These are phyloP conservation scores for Vireo griseus DNA, from an alignment of 2,797 vertebrate species.

Conservation along the genomic window DNA sequence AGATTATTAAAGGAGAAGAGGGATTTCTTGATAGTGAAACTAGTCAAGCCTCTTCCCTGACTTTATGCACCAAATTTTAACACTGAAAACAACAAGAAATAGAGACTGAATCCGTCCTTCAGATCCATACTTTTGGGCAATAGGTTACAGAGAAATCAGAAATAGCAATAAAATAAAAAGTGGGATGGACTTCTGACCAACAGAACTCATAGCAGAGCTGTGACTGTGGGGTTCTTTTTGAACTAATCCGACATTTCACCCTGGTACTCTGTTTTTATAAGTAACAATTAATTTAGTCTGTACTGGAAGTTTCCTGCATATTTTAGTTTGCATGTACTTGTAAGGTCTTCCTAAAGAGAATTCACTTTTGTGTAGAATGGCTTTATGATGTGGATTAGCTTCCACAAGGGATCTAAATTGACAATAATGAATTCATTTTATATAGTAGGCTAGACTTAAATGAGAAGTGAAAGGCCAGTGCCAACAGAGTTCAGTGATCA, in stretches of 20 bases:
- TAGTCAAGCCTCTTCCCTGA: background rate
- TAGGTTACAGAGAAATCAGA: background rate
- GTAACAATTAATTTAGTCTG: background rate
- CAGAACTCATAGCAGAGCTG: background rate
- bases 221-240: background rate
- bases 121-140: background rate
- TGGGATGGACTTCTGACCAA: background rate
- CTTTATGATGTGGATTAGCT: constrained; percentile 51
- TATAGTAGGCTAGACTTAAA: constrained; percentile 41
- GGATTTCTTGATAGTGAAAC: background rate
- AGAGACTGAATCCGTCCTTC: background rate
- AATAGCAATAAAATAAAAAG: background rate
- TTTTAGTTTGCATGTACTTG: background rate
- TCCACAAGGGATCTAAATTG: constrained; percentile 49
- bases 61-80: background rate
- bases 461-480: constrained; percentile 55
- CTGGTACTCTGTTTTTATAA: background rate
- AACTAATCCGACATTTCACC: background rate
- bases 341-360: constrained; percentile 22
- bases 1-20: background rate
- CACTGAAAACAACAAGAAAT: background rate
- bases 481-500: constrained; percentile 53
- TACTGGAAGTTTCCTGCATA: background rate
- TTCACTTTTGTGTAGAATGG: constrained; percentile 16
- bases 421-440: constrained; percentile 49